These are phyloP conservation scores for Anisognathus igniventris DNA, from an alignment of 2,797 vertebrate species.

Conservation along the genomic window DNA sequence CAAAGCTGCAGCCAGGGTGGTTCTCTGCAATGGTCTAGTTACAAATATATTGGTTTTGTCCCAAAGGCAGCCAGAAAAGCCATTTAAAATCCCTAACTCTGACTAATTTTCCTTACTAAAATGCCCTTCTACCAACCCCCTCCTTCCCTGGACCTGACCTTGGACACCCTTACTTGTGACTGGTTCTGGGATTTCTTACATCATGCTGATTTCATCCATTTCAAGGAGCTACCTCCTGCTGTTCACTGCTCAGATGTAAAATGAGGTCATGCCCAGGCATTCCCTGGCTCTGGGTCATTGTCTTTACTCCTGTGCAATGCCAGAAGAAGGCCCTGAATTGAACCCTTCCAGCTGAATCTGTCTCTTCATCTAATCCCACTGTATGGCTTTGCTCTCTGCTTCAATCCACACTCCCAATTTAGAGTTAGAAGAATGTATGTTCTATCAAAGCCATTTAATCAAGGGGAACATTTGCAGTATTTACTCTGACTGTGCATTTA, in stretches of 20 bases:
- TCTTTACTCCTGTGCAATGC: background rate
- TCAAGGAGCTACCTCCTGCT: background rate
- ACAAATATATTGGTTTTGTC: background rate
- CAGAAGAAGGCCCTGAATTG: background rate
- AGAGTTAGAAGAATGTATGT: background rate
- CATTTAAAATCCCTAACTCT: background rate
- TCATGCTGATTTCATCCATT: background rate
- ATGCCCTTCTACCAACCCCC: background rate
- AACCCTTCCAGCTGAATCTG: background rate
- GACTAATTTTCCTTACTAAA: background rate
- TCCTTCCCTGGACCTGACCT: background rate
- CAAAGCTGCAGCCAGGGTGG: background rate
- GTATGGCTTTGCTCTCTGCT: background rate
- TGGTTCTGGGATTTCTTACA: background rate
- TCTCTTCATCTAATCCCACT: rapidly evolving
- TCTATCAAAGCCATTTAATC: background rate
- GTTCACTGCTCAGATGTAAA: background rate
- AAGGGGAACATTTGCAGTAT: background rate
- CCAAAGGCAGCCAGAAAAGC: background rate
- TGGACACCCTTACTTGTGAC: rapidly evolving
- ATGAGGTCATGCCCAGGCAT: background rate
- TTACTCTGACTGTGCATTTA: background rate
- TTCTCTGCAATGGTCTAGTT: background rate
- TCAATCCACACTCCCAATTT: background rate
- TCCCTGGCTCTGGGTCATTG: background rate